Base-by-base conservation (phyloP, 2,797 vertebrate genomes). In the Haliaeetus vocifer region DNA sequence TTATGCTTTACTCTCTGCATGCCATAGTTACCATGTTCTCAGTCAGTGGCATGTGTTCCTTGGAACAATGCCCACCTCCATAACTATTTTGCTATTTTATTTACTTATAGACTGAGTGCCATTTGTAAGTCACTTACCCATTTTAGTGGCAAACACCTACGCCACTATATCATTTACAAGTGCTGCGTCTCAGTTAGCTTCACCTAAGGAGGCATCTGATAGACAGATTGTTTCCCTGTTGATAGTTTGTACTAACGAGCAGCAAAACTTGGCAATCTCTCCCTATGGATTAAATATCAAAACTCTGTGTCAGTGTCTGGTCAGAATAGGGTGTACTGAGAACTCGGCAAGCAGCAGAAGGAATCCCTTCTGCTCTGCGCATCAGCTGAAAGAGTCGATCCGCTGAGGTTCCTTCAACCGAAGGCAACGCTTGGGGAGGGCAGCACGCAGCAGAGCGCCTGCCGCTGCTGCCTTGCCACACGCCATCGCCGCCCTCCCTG, bases 181-280 rank as follows among this genome's bases (percentile, higher is more conserved):
- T 10, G 13, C 15, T 5, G 1, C 19, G 7, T 38, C 65, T 75
- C 70, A 67, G 38, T 56, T 44, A 33, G 21, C 49, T 71, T 75
- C 59, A 81, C 35, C 37, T 72, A 67, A 62, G 58, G 58, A 81
- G 18, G n/a, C 66, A 53, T 71, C 37, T 73, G 37, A 65, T 14
- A 80, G 76, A 83, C 68, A 67, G 72, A 71, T 38, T 53, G 13
- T 52, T 90, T 90, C 70, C 53, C 18, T 62, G 50, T 45, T 86
- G n/a, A 50, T 50, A 38, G 74, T 71, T 76, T 80, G 49, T n/a
- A 63, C 47, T 76, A 90, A 79, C 5, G 18, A 90, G 29, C 37
- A 50, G 58, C 31, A 82, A 92, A 88, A 73, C 47, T 73, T 93
- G 80, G 10, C 76, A 86, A 11, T 66, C 38, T 40, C 45, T 88